Evolutionary conservation across 2,888 invertebrate species (phyloP).

Genomic region (Strigamia crassipes): DNA sequence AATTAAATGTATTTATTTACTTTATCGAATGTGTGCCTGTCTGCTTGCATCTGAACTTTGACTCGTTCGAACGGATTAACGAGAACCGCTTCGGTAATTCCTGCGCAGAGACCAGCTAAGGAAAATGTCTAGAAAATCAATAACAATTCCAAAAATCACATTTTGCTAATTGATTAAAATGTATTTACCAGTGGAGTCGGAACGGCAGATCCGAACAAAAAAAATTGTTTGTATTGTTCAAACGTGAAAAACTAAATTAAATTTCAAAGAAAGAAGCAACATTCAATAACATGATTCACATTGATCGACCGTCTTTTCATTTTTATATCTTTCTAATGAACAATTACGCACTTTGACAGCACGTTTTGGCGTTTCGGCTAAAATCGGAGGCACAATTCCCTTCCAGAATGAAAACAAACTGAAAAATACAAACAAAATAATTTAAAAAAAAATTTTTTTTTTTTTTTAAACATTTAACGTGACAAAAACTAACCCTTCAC

Average conservation of each 20-base stretch:
- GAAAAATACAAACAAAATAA: not conserved
- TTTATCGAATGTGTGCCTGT: slow-evolving; percentile 49
- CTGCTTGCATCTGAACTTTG: slow-evolving; percentile 71
- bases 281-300: too few species aligned
- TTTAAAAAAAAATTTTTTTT: slow-evolving; percentile 23
- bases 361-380: slow-evolving; percentile 93
- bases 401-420: slow-evolving; percentile 80
- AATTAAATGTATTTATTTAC: slow-evolving; percentile 36
- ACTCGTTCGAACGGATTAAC: slow-evolving; percentile 96
- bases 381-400: slow-evolving; percentile 88
- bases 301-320: not conserved
- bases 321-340: slow-evolving; percentile 6
- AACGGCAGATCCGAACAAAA: slow-evolving; percentile 74
- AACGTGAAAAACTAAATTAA: slow-evolving; percentile 76
- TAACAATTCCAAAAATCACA: not conserved
- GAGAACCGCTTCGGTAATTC: slow-evolving; percentile 86
- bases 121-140: slow-evolving; percentile 73
- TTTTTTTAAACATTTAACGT: too few species aligned
- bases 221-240: slow-evolving; percentile 87
- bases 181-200: slow-evolving; percentile 75
- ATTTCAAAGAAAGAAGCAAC: not conserved
- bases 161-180: not conserved
- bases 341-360: slow-evolving; percentile 74
- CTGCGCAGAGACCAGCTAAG: slow-evolving; percentile 84
- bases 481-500: slow-evolving; percentile 74